Conservation (phyloP, 2,113 vertebrate species). For the Siniperca knerii region DNA sequence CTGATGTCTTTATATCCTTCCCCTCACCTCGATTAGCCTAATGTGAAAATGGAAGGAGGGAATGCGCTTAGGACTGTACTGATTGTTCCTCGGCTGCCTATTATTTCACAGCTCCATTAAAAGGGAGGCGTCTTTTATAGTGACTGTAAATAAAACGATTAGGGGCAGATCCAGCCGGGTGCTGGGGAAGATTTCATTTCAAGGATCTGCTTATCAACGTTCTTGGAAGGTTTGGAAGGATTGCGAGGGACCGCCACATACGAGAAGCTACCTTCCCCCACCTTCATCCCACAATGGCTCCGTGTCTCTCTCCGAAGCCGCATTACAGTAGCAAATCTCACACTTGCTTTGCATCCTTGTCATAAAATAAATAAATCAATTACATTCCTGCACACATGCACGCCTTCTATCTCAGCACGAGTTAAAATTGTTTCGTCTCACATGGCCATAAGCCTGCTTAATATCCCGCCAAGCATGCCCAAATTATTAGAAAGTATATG, state of each 20-base stretch:
- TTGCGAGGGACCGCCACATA: constrained; percentile 66
- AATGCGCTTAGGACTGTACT: constrained; percentile 87
- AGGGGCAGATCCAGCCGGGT: constrained; percentile 84
- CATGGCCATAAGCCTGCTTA: constrained; percentile 76
- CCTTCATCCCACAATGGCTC: constrained; percentile 70
- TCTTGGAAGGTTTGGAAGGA: constrained; percentile 85
- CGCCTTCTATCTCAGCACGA: constrained; percentile 52
- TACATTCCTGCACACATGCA: constrained; percentile 71
- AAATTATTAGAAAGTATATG: constrained; percentile 79
- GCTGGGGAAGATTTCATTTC: constrained; percentile 84
- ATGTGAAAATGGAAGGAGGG: constrained; percentile 91
- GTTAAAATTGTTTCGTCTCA: constrained; percentile 78
- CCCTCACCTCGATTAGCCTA: constrained; percentile 90
- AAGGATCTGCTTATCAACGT: constrained; percentile 88
- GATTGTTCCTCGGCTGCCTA: constrained; percentile 87
- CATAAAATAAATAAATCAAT: constrained; percentile 83
- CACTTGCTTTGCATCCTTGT: constrained; percentile 80
- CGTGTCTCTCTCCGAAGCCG: constrained; percentile 67
- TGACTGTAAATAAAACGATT: constrained; percentile 90
- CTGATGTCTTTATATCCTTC: constrained; percentile 92
- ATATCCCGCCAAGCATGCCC: constrained; percentile 72
- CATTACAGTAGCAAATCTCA: constrained; percentile 83
- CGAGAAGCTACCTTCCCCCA: constrained; percentile 78
- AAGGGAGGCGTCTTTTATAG: constrained; percentile 85
- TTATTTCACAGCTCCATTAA: constrained; percentile 87